Base-by-base conservation (phyloP, 2,113 vertebrate genomes). In the Oreochromis aureus region DNA sequence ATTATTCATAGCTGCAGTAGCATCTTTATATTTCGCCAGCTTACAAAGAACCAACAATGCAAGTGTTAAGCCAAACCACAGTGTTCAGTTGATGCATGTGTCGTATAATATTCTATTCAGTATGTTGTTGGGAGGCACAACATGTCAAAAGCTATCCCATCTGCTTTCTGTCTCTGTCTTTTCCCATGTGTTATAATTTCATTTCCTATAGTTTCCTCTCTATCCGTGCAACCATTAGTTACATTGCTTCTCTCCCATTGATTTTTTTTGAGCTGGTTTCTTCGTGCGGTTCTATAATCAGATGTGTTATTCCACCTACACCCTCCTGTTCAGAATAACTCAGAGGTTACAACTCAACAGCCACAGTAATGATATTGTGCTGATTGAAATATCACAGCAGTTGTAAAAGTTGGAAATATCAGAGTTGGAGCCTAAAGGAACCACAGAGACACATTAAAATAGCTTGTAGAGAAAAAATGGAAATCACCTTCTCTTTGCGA, bases 331-430 rank as follows among this genome's bases (percentile, higher is more conserved):
- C 51, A 82, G 82, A 90, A 95, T 92, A 80, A 94, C 90, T 93
- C 86, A 90, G 82, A 85, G 48, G 79, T 78, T 89, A 85, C 51
- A 32, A 61, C 81, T 76, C 32, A 58, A 83, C 82, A 89, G 53
- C 53, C 83, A 81, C 83, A 51, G 56, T 89, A 91, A 90, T 86
- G 86, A 89, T 69, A 73, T 7, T 61, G 61, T 19, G 56, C 63
- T 90, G 90, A 94, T 87, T 90, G 91, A 94, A 94, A 85, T 86
- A 93, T 89, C 36, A 61, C 79, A 89, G 89, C 48, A 86, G 24
- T 85, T 83, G 73, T 83, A 83, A 86, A 66, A 46, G 78, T 66
- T n/a, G 66, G 15, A 84, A 46, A 91, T 61, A 80, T 66, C 51
- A 24, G 18, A 30, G 30, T 56, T 34, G 19, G 46, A 53, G 19